Conservation (phyloP, 1,140 invertebrate genomes). For the Pseudomyrmex concolor region DNA sequence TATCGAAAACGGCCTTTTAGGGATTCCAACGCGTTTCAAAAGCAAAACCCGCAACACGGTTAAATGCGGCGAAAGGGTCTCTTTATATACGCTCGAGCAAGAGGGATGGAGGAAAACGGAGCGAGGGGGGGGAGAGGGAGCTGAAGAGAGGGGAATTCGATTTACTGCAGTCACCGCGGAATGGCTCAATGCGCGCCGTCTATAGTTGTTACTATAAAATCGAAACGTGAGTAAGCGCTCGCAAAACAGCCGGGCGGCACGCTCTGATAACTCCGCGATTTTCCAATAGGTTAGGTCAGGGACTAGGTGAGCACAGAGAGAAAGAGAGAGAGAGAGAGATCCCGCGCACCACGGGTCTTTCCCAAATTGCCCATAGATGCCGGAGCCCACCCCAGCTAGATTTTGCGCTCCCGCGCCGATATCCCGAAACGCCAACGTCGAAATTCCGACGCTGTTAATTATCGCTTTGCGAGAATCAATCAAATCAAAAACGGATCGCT, state of each 20-base stretch:
- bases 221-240: slow-evolving; percentile 57
- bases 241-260: slow-evolving; percentile 53
- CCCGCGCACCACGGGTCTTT: slow-evolving; percentile 5
- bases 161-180: slow-evolving; percentile 36
- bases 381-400: slow-evolving; percentile 13
- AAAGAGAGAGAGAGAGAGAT: neutral
- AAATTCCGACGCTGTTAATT: slow-evolving; percentile 56
- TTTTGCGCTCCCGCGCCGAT: slow-evolving; percentile 1
- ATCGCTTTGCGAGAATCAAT: slow-evolving; percentile 50
- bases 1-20: slow-evolving; percentile 39
- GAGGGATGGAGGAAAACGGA: neutral
- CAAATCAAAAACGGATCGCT: slow-evolving; percentile 42
- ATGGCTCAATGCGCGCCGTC: slow-evolving; percentile 24
- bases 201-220: slow-evolving; percentile 57
- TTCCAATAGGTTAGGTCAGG: slow-evolving; percentile 63
- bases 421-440: slow-evolving; percentile 3
- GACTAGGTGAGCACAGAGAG: neutral
- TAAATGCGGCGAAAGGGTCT: slow-evolving; percentile 40
- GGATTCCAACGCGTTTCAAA: slow-evolving; percentile 40
- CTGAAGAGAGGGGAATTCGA: slow-evolving; percentile 18
- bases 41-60: slow-evolving; percentile 36
- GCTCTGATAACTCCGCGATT: slow-evolving; percentile 64
- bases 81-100: neutral
- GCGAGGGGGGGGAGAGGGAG: neutral
- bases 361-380: slow-evolving; percentile 44